These are phyloP conservation scores for Ahaetulla prasina DNA, from an alignment of 2,113 vertebrate genomes.

Conservation along the genomic window DNA sequence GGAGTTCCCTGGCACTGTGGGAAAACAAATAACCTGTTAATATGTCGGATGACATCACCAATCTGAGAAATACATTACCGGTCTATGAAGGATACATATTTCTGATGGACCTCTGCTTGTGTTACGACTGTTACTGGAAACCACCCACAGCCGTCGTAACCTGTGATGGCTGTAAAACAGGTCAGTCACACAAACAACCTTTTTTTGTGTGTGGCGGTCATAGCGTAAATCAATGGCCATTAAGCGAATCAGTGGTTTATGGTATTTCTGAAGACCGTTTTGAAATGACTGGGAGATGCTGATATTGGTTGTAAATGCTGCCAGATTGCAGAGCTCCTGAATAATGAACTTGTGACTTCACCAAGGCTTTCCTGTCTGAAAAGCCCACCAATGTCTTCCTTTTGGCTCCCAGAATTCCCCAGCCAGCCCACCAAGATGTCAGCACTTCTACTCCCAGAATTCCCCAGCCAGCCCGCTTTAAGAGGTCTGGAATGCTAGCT, in stretches of 20 bases:
- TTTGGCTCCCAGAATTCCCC: background rate
- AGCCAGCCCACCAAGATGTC: too few relatives aligned
- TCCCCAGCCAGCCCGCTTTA: background rate
- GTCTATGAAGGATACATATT: background rate
- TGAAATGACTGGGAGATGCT: too few relatives aligned
- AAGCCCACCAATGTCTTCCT: background rate
- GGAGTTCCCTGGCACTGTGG: background rate
- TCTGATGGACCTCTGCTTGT: background rate
- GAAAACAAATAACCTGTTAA: background rate
- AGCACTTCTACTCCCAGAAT: background rate
- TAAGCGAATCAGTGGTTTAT: too few relatives aligned
- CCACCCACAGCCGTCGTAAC: background rate
- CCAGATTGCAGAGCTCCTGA: too few relatives aligned
- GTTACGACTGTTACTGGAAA: background rate
- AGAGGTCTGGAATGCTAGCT: too few relatives aligned
- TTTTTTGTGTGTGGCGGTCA: too few relatives aligned
- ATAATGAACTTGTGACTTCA: too few relatives aligned
- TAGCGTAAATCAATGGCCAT: too few relatives aligned
- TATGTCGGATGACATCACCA: background rate
- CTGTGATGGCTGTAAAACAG: background rate
- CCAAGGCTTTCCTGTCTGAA: too few relatives aligned
- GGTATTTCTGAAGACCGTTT: too few relatives aligned
- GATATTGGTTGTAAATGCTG: too few relatives aligned
- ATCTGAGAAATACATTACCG: background rate
- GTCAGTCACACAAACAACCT: background rate